Base-by-base conservation (phyloP, 2,113 vertebrate genomes). In the Paracanthobrama guichenoti region DNA sequence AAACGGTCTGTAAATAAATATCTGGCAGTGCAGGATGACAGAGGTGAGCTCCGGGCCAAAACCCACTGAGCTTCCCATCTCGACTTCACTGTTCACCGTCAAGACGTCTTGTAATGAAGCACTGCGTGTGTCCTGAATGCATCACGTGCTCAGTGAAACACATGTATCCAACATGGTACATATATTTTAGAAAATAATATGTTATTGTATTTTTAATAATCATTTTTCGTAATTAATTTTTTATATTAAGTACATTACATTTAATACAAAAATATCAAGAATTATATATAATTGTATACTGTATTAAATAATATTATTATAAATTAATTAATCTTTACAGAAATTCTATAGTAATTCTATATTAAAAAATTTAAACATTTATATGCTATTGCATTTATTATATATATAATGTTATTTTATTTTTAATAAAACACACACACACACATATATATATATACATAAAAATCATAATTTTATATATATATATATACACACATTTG, bases 1-100 rank as follows among this genome's bases (percentile, higher is more conserved):
- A 72, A 74, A 76, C 74, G 77, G 55, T 72, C 64, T 83, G 85
- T 84, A 86, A 92, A 87, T 84, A 85, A 71, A 86, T 83, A 86
- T 85, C 22, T 79, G 46, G 53, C 55, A 72, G 72, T 80, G 59
- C 26, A 5, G 18, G 10, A 22, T 22, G 39, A 44, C 78, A 71
- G 76, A 60, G 10, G 9, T 67, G 24, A 39, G 39, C 39, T 39
- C 6, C 6, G 5, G 5, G 14, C 62, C 62, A 18, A 31, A 66
- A 66, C 62, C 2, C 6, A 22, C 35, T n/a, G 67, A 39, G 66
- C 66, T 69, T 22, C 39, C 22, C 6, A 46, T 9, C 39, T 3
- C 24, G 20, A 22, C 39, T 5, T 1, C 35, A 69, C 24, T 24
- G 3, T 24, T 9, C 3, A 24, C 4, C 2, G 10, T 44, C 9